Evolutionary conservation across 2,113 vertebrate genomes (phyloP).

Genomic region (Xiphorhynchus elegans): DNA sequence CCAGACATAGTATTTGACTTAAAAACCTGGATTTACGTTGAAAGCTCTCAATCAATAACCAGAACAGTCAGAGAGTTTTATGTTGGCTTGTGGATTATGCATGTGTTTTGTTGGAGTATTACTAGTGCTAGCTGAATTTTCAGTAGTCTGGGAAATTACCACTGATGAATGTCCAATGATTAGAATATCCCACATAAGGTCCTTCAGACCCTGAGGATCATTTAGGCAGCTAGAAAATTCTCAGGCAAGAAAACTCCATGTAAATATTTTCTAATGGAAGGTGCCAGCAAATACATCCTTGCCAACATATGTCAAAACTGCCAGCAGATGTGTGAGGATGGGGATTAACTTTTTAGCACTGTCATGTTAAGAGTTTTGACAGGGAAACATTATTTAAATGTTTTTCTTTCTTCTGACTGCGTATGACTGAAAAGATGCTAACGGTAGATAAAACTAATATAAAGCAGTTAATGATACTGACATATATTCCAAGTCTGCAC

Average conservation of each 20-base stretch:
- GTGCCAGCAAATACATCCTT: conserved; percentile 46
- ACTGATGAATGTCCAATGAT: background rate
- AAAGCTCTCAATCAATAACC: background rate
- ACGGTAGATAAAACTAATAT: conserved; percentile 30
- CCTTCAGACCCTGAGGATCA: conserved; percentile 3
- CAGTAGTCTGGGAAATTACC: background rate
- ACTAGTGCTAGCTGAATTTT: background rate
- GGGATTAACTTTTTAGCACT: conserved; percentile 57
- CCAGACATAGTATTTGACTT: background rate
- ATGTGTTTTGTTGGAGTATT: background rate
- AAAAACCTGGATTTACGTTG: background rate
- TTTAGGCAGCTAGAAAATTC: conserved; percentile 37
- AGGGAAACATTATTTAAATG: conserved; percentile 32
- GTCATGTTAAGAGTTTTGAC: conserved; percentile 53
- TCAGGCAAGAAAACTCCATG: conserved; percentile 5
- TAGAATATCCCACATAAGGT: conserved; percentile 3
- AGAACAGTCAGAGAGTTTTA: background rate
- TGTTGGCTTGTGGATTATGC: background rate
- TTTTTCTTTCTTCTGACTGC: background rate
- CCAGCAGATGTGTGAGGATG: conserved; percentile 44
- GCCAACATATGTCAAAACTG: conserved; percentile 52
- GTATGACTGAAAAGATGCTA: conserved; percentile 40
- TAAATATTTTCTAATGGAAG: conserved; percentile 69
- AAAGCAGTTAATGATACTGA: conserved; percentile 30
- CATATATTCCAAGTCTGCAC: background rate